Conservation (phyloP, 2,888 invertebrate species). For the Tinea pellionella region DNA sequence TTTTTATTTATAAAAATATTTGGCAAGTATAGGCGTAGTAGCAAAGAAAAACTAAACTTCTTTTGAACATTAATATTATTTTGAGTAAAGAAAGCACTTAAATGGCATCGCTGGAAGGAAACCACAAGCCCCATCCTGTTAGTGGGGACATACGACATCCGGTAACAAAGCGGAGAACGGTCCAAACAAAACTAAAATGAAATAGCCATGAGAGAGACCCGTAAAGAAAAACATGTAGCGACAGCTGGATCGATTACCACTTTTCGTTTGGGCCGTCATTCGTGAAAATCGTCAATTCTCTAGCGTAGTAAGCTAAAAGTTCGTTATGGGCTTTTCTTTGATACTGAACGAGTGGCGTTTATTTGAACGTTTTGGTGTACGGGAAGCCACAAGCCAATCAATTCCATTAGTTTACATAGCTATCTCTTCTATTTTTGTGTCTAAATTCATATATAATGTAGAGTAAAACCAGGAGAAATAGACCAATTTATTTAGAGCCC, state of each 20-base stretch:
- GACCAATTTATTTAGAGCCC: too few species aligned
- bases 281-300: constrained; percentile 3
- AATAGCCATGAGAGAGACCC: not conserved
- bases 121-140: constrained; percentile 34
- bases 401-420: too few species aligned
- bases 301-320: not conserved
- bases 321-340: not conserved
- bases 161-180: not conserved
- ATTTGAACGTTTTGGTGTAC: not conserved
- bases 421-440: too few species aligned
- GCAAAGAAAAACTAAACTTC: not conserved
- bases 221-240: constrained; percentile 8
- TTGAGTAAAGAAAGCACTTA: constrained; percentile 10
- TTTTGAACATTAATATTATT: not conserved
- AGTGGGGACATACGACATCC: constrained; percentile 17
- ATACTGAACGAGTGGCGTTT: not conserved
- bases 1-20: not conserved
- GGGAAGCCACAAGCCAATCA: not conserved
- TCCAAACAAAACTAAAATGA: not conserved
- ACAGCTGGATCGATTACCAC: constrained; percentile 4
- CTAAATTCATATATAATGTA: too few species aligned
- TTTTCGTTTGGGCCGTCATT: constrained; percentile 8
- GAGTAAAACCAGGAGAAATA: too few species aligned
- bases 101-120: constrained; percentile 18
- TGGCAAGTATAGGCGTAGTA: not conserved